These are phyloP conservation scores for Ophiothrix spiculata DNA, from an alignment of 35 echinoderm and acorn worm species.

Conservation along the genomic window DNA sequence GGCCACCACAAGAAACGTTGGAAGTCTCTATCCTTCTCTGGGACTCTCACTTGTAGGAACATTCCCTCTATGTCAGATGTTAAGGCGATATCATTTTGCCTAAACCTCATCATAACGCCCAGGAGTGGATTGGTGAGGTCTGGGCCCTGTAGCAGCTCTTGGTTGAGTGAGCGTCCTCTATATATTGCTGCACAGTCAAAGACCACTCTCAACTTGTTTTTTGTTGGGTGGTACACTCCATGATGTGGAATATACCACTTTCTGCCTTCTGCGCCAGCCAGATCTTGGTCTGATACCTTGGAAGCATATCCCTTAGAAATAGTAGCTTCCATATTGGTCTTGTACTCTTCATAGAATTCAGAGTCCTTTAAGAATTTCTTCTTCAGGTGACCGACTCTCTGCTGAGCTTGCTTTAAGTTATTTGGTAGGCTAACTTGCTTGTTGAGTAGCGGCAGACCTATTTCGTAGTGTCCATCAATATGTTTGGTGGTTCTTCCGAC, in stretches of 20 bases:
- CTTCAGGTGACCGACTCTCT: not conserved
- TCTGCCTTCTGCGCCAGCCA: conserved; percentile 1
- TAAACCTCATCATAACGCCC: conserved; percentile 53
- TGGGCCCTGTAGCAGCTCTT: conserved; percentile 54
- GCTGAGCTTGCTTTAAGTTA: not conserved
- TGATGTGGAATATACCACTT: no score
- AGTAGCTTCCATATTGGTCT: not conserved
- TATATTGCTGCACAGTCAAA: conserved; percentile 54
- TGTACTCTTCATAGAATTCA: not conserved
- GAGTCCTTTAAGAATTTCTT: not conserved
- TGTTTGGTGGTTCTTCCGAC: not conserved
- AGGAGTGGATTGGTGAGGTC: conserved; percentile 55
- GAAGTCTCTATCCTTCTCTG: conserved; percentile 41
- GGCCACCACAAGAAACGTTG: no score
- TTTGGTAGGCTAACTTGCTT: not conserved
- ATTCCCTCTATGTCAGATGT: conserved; percentile 48
- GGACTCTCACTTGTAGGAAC: conserved; percentile 39
- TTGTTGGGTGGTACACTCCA: no score
- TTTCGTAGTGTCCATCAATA: not conserved
- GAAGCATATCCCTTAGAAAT: conserved; percentile 46
- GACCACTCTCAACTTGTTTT: no score
- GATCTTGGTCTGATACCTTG: conserved; percentile 22
- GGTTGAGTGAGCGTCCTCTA: conserved; percentile 53
- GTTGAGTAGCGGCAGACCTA: not conserved
- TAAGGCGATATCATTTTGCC: conserved; percentile 56